These are phyloP conservation scores for Isoperla grammatica DNA, from an alignment of 2,888 invertebrate genomes.

Conservation along the genomic window DNA sequence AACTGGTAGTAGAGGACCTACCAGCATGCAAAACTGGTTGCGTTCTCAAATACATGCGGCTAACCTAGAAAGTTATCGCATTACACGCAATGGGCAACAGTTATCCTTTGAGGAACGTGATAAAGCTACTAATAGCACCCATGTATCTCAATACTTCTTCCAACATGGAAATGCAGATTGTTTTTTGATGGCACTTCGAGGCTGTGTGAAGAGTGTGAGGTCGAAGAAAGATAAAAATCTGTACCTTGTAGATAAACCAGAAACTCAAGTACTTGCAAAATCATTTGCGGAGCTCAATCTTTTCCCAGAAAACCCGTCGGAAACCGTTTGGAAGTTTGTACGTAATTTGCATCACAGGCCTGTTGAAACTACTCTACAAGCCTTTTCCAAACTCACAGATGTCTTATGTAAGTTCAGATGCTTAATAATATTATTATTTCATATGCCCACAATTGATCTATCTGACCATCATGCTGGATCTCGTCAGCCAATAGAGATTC, in stretches of 20 bases:
- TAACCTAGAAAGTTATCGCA: slow-evolving; percentile 60
- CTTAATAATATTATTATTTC: too few species aligned
- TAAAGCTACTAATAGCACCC: too few species aligned
- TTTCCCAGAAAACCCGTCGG: slow-evolving; percentile 59
- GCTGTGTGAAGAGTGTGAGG: slow-evolving; percentile 45
- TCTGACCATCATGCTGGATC: too few species aligned
- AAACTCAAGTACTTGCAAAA: slow-evolving; percentile 65
- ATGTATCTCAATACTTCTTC: slow-evolving; percentile 59
- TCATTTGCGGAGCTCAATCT: slow-evolving; percentile 86
- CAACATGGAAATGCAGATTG: slow-evolving; percentile 81
- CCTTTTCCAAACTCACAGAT: slow-evolving; percentile 81
- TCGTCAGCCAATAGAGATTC: too few species aligned
- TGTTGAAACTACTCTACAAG: slow-evolving; percentile 75
- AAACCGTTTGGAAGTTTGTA: slow-evolving; percentile 60
- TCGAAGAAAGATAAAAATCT: slow-evolving; percentile 55
- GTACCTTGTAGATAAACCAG: slow-evolving; percentile 41
- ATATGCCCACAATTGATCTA: too few species aligned
- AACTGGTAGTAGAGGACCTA: slow-evolving; percentile 12
- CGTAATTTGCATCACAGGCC: slow-evolving; percentile 62
- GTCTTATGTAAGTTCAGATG: slow-evolving; percentile 57
- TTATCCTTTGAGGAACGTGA: too few species aligned
- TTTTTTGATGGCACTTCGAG: slow-evolving; percentile 59
- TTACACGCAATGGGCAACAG: slow-evolving; percentile 36
- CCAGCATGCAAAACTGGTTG: slow-evolving; percentile 35
- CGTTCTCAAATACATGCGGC: slow-evolving; percentile 49